Percentiles rank a stretch among this genome's conserved stretches.
Conservation (phyloP, 2,797 vertebrate species). For the Lacerta agilis region DNA sequence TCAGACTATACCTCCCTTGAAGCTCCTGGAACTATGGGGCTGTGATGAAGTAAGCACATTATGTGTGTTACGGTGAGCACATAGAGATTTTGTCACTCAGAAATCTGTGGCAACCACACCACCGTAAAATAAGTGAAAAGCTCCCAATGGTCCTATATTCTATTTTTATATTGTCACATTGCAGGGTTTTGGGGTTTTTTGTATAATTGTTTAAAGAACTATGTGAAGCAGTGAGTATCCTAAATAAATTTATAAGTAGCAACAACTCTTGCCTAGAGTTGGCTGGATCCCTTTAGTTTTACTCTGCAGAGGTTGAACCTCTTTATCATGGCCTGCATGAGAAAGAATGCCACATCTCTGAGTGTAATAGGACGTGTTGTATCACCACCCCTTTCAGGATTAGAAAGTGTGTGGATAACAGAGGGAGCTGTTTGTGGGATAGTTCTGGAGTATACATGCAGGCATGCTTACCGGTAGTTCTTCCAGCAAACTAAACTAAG, state of each 20-base stretch:
- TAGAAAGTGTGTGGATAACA: not conserved
- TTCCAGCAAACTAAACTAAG: not conserved
- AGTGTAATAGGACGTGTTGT: too few relatives aligned
- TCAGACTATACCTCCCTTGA: not conserved
- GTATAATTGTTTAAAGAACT: not conserved
- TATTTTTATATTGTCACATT: not conserved
- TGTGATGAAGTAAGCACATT: not conserved
- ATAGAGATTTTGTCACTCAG: not conserved
- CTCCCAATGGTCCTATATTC: not conserved
- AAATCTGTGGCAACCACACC: not conserved
- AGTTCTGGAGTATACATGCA: not conserved
- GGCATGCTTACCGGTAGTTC: not conserved
- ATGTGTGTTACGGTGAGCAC: too few relatives aligned
- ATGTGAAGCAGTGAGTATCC: not conserved
- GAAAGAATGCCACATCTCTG: too few relatives aligned
- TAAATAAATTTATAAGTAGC: not conserved
- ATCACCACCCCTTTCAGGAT: too few relatives aligned
- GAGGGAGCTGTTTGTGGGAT: not conserved
- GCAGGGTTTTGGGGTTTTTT: too few relatives aligned
- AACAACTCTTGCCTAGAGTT: not conserved
- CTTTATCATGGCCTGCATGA: too few relatives aligned
- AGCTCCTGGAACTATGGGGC: too few relatives aligned
- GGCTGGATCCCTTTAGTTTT: not conserved
- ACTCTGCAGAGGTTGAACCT: too few relatives aligned
- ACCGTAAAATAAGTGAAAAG: not conserved